These are phyloP conservation scores for Amniataba percoides DNA, from an alignment of 2,797 vertebrate genomes.

Conservation along the genomic window DNA sequence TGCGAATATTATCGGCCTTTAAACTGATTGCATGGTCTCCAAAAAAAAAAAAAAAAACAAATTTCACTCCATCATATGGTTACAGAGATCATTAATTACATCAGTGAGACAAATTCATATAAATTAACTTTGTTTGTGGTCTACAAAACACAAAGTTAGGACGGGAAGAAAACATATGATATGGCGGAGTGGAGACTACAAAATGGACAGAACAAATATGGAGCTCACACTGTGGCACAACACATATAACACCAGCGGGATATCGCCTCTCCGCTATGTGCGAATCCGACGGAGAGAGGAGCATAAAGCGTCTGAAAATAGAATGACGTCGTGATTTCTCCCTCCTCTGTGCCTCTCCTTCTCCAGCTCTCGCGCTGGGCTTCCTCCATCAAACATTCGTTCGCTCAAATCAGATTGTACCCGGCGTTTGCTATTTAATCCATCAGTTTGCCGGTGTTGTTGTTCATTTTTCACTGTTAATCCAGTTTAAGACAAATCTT, in stretches of 20 bases:
- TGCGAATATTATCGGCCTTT: constrained; percentile 18
- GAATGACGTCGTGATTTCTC: constrained; percentile 27
- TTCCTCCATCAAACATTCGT: constrained; percentile 14
- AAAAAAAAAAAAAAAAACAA: neutral
- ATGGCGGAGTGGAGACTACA: neutral
- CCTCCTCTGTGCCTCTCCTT: neutral
- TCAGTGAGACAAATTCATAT: neutral
- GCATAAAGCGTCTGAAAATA: constrained; percentile 32
- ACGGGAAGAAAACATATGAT: neutral
- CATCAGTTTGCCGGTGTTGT: neutral
- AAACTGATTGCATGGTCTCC: neutral
- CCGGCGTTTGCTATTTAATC: neutral
- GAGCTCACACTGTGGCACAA: constrained; percentile 13
- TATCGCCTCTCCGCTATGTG: constrained; percentile 14
- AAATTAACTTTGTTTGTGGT: neutral
- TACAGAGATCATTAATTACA: neutral
- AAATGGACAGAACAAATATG: constrained; percentile 5
- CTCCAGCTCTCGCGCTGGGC: neutral
- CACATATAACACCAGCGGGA: constrained; percentile 34
- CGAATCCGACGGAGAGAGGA: constrained; percentile 23
- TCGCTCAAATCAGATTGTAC: neutral
- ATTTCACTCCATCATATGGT: neutral
- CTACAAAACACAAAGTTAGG: neutral
- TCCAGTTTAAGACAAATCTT: neutral
- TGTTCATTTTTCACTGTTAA: neutral